Conservation (phyloP, 2,888 invertebrate species). For the Cerastis rubricosa region DNA sequence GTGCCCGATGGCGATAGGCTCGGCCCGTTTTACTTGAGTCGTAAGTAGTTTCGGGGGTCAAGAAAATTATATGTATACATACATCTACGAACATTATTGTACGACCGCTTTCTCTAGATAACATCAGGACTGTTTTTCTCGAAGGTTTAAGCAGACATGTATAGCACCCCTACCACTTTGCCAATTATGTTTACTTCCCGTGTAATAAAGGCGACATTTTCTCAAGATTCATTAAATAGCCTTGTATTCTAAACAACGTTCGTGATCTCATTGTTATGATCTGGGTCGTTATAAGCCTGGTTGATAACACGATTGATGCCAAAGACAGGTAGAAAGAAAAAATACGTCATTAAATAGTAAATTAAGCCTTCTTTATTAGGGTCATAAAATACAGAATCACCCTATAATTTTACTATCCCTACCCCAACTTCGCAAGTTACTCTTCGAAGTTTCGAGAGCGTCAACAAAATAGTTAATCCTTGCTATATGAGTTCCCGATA, state of each 20-base stretch:
- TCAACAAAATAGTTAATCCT: conserved; percentile 22
- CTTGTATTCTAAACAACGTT: neutral
- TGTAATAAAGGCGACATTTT: neutral
- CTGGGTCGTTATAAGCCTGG: too few species aligned
- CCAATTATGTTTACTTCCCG: too few species aligned
- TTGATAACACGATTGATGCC: neutral
- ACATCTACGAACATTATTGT: neutral
- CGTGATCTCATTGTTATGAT: neutral
- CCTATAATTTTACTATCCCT: neutral
- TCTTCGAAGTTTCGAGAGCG: conserved; percentile 6
- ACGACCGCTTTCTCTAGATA: neutral
- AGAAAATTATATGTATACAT: neutral
- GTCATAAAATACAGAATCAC: neutral
- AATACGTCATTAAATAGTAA: neutral
- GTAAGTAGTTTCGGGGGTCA: neutral
- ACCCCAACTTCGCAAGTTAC: neutral
- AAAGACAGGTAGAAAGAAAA: neutral
- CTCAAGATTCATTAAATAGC: neutral
- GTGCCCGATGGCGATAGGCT: neutral
- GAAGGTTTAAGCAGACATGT: neutral
- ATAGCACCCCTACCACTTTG: neutral
- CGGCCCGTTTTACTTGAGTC: neutral
- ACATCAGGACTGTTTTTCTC: neutral
- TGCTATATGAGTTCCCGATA: conserved; percentile 45
- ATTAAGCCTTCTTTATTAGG: neutral